These are phyloP conservation scores for Eurystomus gularis DNA, from an alignment of 2,113 vertebrate species.

Conservation along the genomic window DNA sequence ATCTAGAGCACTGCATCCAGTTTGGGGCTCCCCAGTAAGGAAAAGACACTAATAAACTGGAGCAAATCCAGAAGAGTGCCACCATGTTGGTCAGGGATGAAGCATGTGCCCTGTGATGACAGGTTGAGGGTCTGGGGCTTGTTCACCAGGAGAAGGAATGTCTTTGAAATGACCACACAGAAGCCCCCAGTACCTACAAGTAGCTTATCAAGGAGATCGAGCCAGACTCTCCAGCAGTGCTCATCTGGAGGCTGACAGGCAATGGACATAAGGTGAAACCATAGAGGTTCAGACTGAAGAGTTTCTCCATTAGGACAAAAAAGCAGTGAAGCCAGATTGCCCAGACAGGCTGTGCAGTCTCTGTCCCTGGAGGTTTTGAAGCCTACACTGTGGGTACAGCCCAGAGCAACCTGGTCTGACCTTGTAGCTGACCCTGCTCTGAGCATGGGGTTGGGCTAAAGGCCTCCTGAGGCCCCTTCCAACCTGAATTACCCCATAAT, in stretches of 20 bases:
- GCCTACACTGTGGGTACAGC: neutral
- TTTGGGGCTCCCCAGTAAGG: fast-evolving
- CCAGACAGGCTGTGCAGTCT: neutral
- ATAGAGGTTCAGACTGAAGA: neutral
- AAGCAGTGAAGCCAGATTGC: neutral
- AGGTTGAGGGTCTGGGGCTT: neutral
- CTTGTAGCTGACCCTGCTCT: neutral
- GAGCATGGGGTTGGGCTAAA: neutral
- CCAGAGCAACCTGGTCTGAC: neutral
- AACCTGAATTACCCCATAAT: neutral
- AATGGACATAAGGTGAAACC: neutral
- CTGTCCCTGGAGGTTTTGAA: neutral
- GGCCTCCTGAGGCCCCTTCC: neutral
- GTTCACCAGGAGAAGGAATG: neutral
- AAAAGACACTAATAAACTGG: fast-evolving
- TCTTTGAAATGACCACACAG: neutral
- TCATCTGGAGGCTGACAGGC: neutral
- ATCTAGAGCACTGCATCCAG: fast-evolving
- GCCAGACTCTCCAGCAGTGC: fast-evolving
- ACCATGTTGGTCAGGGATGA: fast-evolving
- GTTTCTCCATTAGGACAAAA: neutral
- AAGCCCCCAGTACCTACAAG: neutral
- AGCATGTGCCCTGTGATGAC: neutral
- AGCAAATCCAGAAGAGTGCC: neutral
- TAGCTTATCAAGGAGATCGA: neutral